Evolutionary conservation across 2,888 invertebrate species (phyloP), one percentile per base, ranked within the genome.

Genomic region (Amaurobius ferox): DNA sequence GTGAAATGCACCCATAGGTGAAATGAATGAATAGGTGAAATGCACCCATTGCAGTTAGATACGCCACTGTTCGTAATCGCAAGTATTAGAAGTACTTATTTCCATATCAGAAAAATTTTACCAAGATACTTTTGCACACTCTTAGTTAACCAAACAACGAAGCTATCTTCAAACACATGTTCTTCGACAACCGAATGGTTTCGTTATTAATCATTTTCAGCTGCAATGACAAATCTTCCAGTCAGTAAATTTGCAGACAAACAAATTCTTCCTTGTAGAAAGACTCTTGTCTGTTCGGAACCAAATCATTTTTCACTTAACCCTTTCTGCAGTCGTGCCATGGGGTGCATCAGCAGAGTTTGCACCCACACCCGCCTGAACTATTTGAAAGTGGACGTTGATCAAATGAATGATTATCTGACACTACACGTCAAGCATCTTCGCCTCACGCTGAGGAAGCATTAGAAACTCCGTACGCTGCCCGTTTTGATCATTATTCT

Each of bases 401-500:
- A 26, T 30, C 19, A 23, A 39, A 67, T 67, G 76, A 77, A 44
- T 66, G 76, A 77, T 77, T 32, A 62, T 66, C 66, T 39, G 70
- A 19, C 35, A 61, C 55, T 61, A 55, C 35, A 28, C 19, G 55
- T 68, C 64, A 64, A 66, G 26, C 62, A 39, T 19, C 44, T 40
- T 28, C 30, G 35, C n/a, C 78, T 28, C 78, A 78, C 28, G 70
- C 78, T 78, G 70, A n/a, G 78, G 61, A n/a, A 19, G 35, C 30
- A 7, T 35, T 68, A 61, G 70, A 28, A 78, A 40, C 61, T 39
- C 70, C 35, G 39, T 35, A 29, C 29, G 70, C 32, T 70, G 48
- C 39, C 55, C 61, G 61, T 40, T 55, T 39, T 30, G 28, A 78
- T 70, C 68, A 70, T 78, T 78, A 68, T 68, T 78, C 70, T 78